These are phyloP conservation scores for Drosophila tropicalis DNA, from an alignment of 1,140 invertebrate species.

Conservation along the genomic window DNA sequence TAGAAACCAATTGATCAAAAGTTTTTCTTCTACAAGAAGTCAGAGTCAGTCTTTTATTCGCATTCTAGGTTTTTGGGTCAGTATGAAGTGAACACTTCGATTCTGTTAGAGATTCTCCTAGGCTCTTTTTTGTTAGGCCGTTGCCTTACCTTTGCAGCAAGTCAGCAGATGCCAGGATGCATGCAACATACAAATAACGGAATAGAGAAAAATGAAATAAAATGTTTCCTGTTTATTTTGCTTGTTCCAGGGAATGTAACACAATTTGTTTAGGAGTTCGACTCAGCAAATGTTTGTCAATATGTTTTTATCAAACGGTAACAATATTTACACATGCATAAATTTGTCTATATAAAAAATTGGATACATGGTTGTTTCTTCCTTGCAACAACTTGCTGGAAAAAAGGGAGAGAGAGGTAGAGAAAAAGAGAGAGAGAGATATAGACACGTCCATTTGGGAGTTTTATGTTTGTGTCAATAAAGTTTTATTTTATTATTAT, in stretches of 20 bases:
- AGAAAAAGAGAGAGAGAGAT: conserved; percentile 3
- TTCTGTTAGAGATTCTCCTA: no score
- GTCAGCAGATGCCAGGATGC: not conserved
- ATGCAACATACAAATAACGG: conserved; percentile 1
- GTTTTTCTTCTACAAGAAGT: no score
- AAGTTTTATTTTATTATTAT: conserved; percentile 77
- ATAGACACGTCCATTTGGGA: conserved; percentile 61
- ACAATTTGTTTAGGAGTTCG: conserved; percentile 70
- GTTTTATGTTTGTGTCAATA: conserved; percentile 78
- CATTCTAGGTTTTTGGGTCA: no score
- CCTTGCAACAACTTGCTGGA: not conserved
- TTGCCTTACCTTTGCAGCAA: conserved; percentile 1
- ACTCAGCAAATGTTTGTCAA: conserved; percentile 77
- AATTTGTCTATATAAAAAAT: conserved; percentile 57
- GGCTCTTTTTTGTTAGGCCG: not conserved
- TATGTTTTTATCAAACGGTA: conserved; percentile 77
- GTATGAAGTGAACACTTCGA: no score
- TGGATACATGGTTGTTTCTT: conserved; percentile 6
- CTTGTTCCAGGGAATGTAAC: conserved; percentile 16
- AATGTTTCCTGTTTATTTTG: conserved; percentile 10
- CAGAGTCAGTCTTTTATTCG: no score
- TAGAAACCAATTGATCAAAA: no score
- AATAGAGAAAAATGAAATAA: not conserved
- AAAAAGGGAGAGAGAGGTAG: not conserved
- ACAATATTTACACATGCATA: conserved; percentile 80